Conservation (phyloP, 2,113 vertebrate genomes). For the Xiphorhynchus elegans region DNA sequence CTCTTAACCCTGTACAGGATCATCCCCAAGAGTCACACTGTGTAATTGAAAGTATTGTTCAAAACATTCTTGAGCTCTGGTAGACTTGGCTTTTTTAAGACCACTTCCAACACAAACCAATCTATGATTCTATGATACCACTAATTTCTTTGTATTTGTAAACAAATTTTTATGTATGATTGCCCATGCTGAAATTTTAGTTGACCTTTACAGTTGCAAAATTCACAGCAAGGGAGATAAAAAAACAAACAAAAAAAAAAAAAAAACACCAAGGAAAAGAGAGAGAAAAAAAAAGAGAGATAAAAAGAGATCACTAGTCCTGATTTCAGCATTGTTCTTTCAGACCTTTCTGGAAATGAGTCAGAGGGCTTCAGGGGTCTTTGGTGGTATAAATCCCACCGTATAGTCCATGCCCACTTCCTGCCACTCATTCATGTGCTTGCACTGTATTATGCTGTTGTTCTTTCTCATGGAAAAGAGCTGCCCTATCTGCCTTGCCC, state of each 20-base stretch:
- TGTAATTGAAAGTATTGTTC: background rate
- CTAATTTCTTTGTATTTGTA: background rate
- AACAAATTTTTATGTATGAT: background rate
- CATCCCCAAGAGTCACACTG: background rate
- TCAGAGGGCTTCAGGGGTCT: background rate
- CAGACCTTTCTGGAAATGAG: background rate
- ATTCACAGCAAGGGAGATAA: background rate
- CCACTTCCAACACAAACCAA: background rate
- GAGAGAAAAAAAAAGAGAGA: background rate
- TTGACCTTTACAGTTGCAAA: background rate
- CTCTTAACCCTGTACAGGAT: background rate
- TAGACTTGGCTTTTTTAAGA: background rate
- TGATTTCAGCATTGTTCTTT: background rate
- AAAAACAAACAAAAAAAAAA: background rate
- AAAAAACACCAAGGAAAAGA: background rate
- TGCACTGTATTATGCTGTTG: background rate
- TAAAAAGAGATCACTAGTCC: background rate
- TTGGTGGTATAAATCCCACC: background rate
- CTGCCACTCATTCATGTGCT: background rate
- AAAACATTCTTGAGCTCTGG: background rate
- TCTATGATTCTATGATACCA: background rate
- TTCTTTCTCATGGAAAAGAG: background rate
- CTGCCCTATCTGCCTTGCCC: background rate
- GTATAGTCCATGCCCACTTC: background rate
- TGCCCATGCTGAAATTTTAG: background rate